Evolutionary conservation across 2,888 invertebrate genomes (phyloP), one percentile per base, ranked within the genome.

Genomic region (Proisotoma minuta): DNA sequence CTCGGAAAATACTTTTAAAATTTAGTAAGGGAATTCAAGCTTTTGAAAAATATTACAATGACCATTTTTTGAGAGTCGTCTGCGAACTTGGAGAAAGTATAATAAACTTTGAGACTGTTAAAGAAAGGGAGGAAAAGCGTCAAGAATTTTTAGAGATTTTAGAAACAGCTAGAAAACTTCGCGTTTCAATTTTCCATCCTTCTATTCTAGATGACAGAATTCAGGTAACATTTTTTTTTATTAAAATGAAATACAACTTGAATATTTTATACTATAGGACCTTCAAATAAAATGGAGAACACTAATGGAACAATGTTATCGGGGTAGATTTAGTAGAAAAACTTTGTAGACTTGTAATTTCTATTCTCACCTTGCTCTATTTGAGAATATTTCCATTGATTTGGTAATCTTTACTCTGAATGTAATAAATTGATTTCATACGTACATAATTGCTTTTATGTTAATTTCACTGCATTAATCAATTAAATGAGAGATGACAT

Each of bases 201-300:
- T 59, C 65, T 2, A 63, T 63, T 18, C 61, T 68, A 10, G 68
- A 68, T 52, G 34, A 65, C 20, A 68, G 63, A 56, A 65, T 68
- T 50, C 61, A 68, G 51, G 68, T 68, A 60, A 26, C 28, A n/a
- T 52, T 43, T 20, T 3, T 22, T 15, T 10, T 39, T 12, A 40
- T 48, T n/a, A 8, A 27, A 18, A 28, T 23, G 10, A 48, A 5
- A 23, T 47, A 26, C 26, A 5, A 23, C 12, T 50, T 50, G n/a
- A 22, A n/a, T 49, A 15, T 47, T 52, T 48, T 27, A 27, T 49
- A 54, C 54, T 49, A 24, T 29, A 68, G 68, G 57, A 24, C 28
- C 29, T 68, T 15, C 68, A 68, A 23, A 47, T 40, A 8, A 61
- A 66, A 49, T 68, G 68, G 68, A 68, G 65, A 60, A 20, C 29